Percentiles rank a stretch among this genome's conserved stretches.
phyloP scores from a whole-genome alignment of 2,797 vertebrate species.

The Esox lucius region DNA sequence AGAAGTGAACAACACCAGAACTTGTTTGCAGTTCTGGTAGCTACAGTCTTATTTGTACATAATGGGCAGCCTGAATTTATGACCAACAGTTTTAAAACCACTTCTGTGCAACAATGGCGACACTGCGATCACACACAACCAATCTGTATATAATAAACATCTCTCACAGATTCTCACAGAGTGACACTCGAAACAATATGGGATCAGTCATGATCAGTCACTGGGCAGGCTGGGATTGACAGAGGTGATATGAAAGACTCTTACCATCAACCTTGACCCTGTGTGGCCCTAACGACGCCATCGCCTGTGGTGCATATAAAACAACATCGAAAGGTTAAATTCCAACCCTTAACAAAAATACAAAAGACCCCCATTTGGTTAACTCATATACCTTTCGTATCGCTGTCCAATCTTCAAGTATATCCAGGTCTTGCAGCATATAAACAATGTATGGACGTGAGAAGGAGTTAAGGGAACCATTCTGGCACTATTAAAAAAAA shows the following conservation, averaged over 20 bases:
- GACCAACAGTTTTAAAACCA: no score
- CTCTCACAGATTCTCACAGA: neutral
- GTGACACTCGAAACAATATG: neutral
- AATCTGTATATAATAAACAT: no score
- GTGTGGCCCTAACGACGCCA: conserved; percentile 93
- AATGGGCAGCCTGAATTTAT: no score
- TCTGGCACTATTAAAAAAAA: neutral
- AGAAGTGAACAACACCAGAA: no score
- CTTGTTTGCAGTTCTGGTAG: no score
- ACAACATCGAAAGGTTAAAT: conserved; percentile 34
- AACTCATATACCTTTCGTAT: conserved; percentile 88
- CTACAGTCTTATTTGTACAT: no score
- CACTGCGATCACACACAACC: no score
- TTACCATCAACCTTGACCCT: conserved; percentile 95
- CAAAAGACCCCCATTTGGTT: neutral
- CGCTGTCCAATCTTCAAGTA: conserved; percentile 98
- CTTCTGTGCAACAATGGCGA: no score
- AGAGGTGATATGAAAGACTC: conserved; percentile 42
- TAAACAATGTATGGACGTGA: conserved; percentile 98
- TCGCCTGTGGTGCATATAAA: conserved; percentile 77
- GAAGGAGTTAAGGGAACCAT: conserved; percentile 73
- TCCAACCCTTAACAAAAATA: neutral
- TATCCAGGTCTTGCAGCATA: conserved; percentile 98
- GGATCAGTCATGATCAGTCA: neutral
- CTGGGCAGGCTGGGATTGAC: neutral